A percentile compares a stretch with the other conserved stretches of the same genome.
phyloP scores from a whole-genome alignment of 2,113 vertebrate species.

The Mugil cephalus region DNA sequence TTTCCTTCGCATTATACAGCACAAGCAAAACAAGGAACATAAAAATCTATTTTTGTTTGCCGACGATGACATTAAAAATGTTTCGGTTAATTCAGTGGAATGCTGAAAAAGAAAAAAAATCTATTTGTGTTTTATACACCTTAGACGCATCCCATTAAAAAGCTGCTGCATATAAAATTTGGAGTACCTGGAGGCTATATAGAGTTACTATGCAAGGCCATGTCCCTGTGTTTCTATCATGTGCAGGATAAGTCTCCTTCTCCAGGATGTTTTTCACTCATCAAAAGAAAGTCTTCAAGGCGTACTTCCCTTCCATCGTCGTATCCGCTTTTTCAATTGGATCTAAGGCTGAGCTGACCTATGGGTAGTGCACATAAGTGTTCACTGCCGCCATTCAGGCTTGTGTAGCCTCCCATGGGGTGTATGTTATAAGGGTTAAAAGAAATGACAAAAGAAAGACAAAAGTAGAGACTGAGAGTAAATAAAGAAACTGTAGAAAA shows the following conservation, averaged over 20 bases:
- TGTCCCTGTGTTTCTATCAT: conserved; percentile 17
- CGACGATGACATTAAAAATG: conserved; percentile 36
- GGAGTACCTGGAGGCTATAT: conserved; percentile 16
- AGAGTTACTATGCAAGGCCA: conserved; percentile 42
- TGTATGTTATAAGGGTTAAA: conserved; percentile 30
- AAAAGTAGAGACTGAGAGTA: neutral
- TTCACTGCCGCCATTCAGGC: conserved; percentile 30
- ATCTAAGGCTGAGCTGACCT: conserved; percentile 64
- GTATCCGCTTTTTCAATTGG: conserved; percentile 55
- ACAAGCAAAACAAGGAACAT: conserved; percentile 49
- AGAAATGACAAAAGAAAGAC: conserved; percentile 28
- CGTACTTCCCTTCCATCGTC: conserved; percentile 41
- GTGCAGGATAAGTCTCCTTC: conserved; percentile 50
- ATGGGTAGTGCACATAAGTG: conserved; percentile 54
- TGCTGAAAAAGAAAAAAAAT: conserved; percentile 16
- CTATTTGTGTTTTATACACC: conserved; percentile 31
- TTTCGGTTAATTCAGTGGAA: conserved; percentile 34
- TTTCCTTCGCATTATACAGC: conserved; percentile 44
- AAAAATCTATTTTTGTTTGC: conserved; percentile 57
- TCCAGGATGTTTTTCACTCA: conserved; percentile 62
- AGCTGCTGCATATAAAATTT: conserved; percentile 20
- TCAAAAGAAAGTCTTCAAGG: conserved; percentile 46
- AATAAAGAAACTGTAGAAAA: conserved; percentile 19
- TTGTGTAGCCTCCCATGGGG: conserved; percentile 18
- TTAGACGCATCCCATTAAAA: conserved; percentile 14